Base-by-base conservation (phyloP, 2,888 invertebrate genomes). In the Mimachlamys varia region DNA sequence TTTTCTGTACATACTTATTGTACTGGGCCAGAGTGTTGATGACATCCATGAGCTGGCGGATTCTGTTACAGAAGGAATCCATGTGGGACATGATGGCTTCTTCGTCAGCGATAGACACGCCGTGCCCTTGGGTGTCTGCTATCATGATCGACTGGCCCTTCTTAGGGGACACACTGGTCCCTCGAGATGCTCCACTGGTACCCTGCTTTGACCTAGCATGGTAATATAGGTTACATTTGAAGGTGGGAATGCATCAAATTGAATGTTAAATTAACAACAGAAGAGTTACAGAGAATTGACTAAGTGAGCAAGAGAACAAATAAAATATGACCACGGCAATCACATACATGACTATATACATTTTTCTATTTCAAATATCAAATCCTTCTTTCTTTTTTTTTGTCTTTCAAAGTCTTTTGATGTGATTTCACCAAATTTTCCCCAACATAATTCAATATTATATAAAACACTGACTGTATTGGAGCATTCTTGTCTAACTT, bases 61-160 rank as follows among this genome's bases (percentile, higher is more conserved):
- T 94, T n/a, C 96, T 93, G 33, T 92, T 92, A 93, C 96, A 96
- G 94, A 96, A 96, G 44, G 93, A 92, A 89, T 96, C 96, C 93
- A 96, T 93, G 92, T 96, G 96, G 44, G 95, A 93, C 94, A 96
- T 94, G 89, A 96, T 96, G 87, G 96, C 95, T 55, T 96, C 96
- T 91, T 96, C 96, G 93, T 96, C 96, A 49, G 95, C 94, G 53
- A 96, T 94, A 17, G 96, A 95, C 62, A 96, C 96, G 0, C 96
- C 96, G 91, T 96, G 95, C 88, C 95, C 94, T 44, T 93, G 91
- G 12, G 92, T 93, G 89, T 95, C 94, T 15, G 93, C 91, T 88
- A 94, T 89, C 44, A 94, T 87, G 12, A 94, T 93, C 10, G 94
- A 94, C 17, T 93, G 89, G 22, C 94, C 94, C 91, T 95, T 95